A percentile compares a stretch with the other conserved stretches of the same genome.
phyloP scores from a whole-genome alignment of 2,113 vertebrate species.

The Vimba vimba region DNA sequence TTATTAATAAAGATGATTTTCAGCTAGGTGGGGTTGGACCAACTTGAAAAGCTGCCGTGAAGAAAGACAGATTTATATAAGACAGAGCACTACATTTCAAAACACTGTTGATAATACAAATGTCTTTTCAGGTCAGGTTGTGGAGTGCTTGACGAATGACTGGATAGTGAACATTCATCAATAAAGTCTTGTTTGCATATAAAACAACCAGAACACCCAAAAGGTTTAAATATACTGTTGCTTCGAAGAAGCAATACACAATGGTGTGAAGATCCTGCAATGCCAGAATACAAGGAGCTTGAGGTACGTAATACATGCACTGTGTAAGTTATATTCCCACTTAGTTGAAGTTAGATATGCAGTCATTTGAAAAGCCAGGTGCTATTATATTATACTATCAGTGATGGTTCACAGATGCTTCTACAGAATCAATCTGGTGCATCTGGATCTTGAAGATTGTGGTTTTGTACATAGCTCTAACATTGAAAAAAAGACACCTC shows the following conservation, averaged over 20 bases:
- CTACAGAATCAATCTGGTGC: not conserved
- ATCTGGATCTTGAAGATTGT: not conserved
- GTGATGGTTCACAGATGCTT: slow-evolving; percentile 10
- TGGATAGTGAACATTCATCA: not conserved
- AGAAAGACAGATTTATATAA: slow-evolving; percentile 30
- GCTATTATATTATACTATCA: not conserved
- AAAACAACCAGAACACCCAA: slow-evolving; percentile 13
- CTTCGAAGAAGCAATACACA: not conserved
- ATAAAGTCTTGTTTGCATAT: not conserved
- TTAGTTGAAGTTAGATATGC: not conserved
- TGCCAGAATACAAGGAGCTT: not conserved
- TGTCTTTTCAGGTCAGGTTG: slow-evolving; percentile 34
- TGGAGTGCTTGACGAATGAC: slow-evolving; percentile 3
- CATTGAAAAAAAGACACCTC: not conserved
- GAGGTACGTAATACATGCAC: not conserved
- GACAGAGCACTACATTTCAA: slow-evolving; percentile 18
- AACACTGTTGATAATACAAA: slow-evolving; percentile 21
- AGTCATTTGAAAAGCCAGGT: not conserved
- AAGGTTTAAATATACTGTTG: not conserved
- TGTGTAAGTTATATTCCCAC: not conserved
- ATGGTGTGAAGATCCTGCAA: not conserved
- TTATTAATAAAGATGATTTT: slow-evolving; percentile 41
- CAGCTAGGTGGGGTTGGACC: not conserved
- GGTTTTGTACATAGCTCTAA: not conserved
- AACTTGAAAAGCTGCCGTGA: slow-evolving; percentile 1